These are phyloP conservation scores for Actenoides hombroni DNA, from an alignment of 2,113 vertebrate genomes.

Conservation along the genomic window DNA sequence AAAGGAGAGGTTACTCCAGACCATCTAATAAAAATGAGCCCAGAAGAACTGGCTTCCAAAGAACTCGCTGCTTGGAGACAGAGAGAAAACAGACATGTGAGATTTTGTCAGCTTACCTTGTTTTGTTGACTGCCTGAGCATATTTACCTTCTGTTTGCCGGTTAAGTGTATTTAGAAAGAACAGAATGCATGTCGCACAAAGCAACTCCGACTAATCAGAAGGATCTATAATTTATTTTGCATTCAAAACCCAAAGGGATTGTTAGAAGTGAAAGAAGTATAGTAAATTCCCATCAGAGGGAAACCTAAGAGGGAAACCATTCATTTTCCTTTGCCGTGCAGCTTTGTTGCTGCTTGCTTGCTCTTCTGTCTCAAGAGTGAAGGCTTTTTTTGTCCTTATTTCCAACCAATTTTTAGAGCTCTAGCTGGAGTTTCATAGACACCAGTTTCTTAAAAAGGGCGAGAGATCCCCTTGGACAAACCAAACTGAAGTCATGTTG, in stretches of 20 bases:
- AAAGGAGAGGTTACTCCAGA: slow-evolving; percentile 93
- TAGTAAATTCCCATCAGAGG: not conserved
- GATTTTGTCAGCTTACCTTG: not conserved
- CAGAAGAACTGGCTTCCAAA: slow-evolving; percentile 96
- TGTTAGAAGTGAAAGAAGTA: not conserved
- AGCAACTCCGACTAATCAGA: not conserved
- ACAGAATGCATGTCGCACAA: not conserved
- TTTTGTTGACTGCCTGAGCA: not conserved
- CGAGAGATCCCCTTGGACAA: not conserved
- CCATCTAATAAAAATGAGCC: slow-evolving; percentile 95
- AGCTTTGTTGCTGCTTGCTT: not conserved
- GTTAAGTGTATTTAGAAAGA: not conserved
- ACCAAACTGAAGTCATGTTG: not conserved
- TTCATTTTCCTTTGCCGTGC: not conserved
- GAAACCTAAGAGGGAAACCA: not conserved
- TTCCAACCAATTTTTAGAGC: not conserved
- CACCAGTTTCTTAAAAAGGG: not conserved
- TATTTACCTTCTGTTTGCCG: not conserved
- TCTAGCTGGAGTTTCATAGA: not conserved
- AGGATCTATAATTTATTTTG: not conserved
- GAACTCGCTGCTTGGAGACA: slow-evolving; percentile 96
- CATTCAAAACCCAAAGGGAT: not conserved
- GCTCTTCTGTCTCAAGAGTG: not conserved
- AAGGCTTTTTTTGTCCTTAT: not conserved
- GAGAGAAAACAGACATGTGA: slow-evolving; percentile 96